A percentile compares a stretch with the other conserved stretches of the same genome.
These are phyloP conservation scores for Lasioglossum lativentre DNA, from an alignment of 2,888 invertebrate genomes.

Conservation along the genomic window DNA sequence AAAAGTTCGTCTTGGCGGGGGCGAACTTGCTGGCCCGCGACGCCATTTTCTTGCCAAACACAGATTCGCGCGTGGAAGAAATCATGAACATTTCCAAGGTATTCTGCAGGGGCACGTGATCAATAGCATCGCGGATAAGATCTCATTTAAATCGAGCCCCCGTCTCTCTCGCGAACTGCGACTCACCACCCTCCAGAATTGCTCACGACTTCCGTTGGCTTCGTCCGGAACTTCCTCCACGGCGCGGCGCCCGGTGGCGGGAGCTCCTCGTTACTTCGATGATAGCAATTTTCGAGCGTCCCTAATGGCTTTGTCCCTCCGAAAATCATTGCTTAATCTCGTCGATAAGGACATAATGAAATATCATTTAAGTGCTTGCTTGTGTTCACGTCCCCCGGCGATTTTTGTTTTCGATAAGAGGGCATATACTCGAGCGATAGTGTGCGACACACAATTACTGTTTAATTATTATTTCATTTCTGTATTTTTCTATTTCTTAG, in stretches of 20 bases:
- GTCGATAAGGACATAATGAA: neutral
- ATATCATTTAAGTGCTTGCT: neutral
- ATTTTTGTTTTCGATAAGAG: neutral
- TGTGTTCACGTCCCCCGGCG: neutral
- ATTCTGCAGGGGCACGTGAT: slow-evolving; percentile 50
- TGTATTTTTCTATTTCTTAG: too few relatives aligned
- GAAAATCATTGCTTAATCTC: neutral
- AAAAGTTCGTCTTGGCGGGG: slow-evolving; percentile 33
- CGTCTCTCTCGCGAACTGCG: slow-evolving; percentile 30
- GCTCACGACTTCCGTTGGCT: slow-evolving; percentile 25
- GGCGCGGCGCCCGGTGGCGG: neutral
- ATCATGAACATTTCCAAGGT: slow-evolving; percentile 48
- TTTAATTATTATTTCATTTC: too few relatives aligned
- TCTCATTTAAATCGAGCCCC: slow-evolving; percentile 69
- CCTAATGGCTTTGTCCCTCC: neutral
- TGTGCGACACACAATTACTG: too few relatives aligned
- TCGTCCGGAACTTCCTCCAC: slow-evolving; percentile 2
- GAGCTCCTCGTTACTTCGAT: slow-evolving; percentile 29
- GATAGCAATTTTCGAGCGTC: slow-evolving; percentile 16
- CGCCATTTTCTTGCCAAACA: slow-evolving; percentile 20
- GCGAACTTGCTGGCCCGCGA: slow-evolving; percentile 43
- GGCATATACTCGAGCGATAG: too few relatives aligned
- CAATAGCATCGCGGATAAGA: slow-evolving; percentile 68
- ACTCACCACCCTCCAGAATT: slow-evolving; percentile 7
- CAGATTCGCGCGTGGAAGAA: slow-evolving; percentile 39